A percentile compares a stretch with the other conserved stretches of the same genome.
These are phyloP conservation scores for Drosophila erecta DNA, from an alignment of 1,140 invertebrate species.

Conservation along the genomic window DNA sequence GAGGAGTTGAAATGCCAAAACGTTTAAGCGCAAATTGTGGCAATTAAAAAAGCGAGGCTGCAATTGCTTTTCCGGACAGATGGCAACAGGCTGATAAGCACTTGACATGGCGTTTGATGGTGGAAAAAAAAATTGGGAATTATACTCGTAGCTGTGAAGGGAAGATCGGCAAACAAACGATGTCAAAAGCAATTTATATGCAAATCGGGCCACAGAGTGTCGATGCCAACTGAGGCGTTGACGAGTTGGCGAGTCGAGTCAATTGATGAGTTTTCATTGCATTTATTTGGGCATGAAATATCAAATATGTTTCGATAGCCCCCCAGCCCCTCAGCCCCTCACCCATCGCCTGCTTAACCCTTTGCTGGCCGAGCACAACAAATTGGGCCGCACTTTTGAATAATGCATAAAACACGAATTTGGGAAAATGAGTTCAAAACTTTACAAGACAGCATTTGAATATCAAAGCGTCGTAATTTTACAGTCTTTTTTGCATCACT, in stretches of 20 bases:
- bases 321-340: no score
- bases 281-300: constrained; percentile 81
- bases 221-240: constrained; percentile 47
- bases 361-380: constrained; percentile 41
- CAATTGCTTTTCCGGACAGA: constrained; percentile 68
- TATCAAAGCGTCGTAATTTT: constrained; percentile 74
- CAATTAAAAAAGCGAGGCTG: constrained; percentile 66
- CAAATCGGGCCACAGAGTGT: constrained; percentile 59
- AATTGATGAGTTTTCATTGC: constrained; percentile 82
- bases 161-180: constrained; percentile 42
- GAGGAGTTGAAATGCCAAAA: constrained; percentile 67
- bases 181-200: constrained; percentile 81
- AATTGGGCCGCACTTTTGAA: constrained; percentile 67
- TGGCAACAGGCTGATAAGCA: constrained; percentile 72
- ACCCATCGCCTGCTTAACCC: constrained; percentile 48
- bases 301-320: constrained; percentile 54
- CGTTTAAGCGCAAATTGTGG: constrained; percentile 77
- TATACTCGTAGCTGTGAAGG: constrained; percentile 11
- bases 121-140: constrained; percentile 20
- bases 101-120: constrained; percentile 52
- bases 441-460: constrained; percentile 71
- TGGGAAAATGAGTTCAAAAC: constrained; percentile 68
- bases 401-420: constrained; percentile 75
- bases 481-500: constrained; percentile 6
- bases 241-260: constrained; percentile 53